These are phyloP conservation scores for Notiomystis cincta DNA, from an alignment of 2,113 vertebrate species.

Conservation along the genomic window DNA sequence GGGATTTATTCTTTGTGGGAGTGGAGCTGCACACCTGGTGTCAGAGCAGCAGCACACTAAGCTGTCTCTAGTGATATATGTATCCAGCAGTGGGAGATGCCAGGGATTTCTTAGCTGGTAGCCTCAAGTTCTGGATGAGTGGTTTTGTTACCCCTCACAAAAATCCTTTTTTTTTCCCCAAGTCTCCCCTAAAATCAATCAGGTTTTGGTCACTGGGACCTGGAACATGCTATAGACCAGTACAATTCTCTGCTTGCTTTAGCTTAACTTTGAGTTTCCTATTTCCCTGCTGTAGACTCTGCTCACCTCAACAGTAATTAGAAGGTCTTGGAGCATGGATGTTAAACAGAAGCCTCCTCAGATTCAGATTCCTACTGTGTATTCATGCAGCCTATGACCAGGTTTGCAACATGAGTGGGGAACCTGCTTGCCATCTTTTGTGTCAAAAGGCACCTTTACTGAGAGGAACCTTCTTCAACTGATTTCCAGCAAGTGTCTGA, in stretches of 20 bases:
- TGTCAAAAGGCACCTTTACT: neutral
- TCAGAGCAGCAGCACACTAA: neutral
- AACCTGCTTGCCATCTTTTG: neutral
- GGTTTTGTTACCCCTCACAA: neutral
- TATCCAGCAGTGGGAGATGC: neutral
- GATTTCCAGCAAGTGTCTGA: neutral
- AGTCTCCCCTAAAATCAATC: neutral
- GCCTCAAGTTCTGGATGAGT: neutral
- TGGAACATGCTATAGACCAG: neutral
- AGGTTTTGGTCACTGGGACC: neutral
- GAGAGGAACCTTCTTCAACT: neutral
- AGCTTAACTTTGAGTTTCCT: neutral
- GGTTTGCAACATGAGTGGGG: neutral
- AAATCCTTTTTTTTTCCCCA: neutral
- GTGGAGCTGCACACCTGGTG: neutral
- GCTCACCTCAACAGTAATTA: neutral
- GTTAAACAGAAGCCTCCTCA: neutral
- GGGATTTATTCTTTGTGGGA: neutral
- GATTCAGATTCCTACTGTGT: neutral
- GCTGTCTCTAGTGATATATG: neutral
- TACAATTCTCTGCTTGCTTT: neutral
- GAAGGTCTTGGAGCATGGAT: neutral
- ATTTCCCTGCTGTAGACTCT: neutral
- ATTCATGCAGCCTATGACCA: neutral
- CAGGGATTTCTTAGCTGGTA: neutral